These are phyloP conservation scores for Mustelus asterias DNA, from an alignment of 2,113 vertebrate genomes.

Conservation along the genomic window DNA sequence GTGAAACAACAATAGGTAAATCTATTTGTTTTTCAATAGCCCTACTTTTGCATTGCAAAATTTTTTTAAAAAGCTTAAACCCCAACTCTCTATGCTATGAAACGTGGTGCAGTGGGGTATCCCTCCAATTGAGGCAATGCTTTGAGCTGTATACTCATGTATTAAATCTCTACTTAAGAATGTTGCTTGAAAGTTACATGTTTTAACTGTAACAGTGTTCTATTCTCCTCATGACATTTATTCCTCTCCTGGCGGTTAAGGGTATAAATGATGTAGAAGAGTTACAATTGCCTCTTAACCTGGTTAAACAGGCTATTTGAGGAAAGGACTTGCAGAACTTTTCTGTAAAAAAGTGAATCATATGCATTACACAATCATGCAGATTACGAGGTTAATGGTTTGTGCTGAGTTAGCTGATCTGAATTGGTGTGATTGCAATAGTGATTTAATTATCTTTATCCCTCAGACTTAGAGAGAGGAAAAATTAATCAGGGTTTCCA, in stretches of 20 bases:
- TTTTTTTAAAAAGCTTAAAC: not conserved
- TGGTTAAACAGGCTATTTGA: not conserved
- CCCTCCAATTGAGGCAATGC: not conserved
- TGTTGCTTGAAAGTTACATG: not conserved
- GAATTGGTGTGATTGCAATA: not conserved
- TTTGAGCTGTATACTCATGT: not conserved
- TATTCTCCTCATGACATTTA: not conserved
- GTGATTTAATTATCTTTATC: not conserved
- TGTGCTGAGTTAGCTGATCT: constrained; percentile 28
- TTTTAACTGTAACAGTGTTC: not conserved
- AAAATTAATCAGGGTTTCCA: not conserved
- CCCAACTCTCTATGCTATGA: not conserved
- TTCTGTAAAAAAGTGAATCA: not conserved
- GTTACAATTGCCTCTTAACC: not conserved
- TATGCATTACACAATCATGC: not conserved
- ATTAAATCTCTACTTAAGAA: not conserved
- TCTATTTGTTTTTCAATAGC: not conserved
- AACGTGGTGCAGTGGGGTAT: not conserved
- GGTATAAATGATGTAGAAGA: not conserved
- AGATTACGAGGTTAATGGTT: not conserved
- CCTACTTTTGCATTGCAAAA: not conserved
- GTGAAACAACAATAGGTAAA: constrained; percentile 86
- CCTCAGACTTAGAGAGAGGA: not conserved
- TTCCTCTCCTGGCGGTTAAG: not conserved
- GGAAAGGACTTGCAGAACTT: not conserved